These are phyloP conservation scores for Caranx melampygus DNA, from an alignment of 2,113 vertebrate species.

Conservation along the genomic window DNA sequence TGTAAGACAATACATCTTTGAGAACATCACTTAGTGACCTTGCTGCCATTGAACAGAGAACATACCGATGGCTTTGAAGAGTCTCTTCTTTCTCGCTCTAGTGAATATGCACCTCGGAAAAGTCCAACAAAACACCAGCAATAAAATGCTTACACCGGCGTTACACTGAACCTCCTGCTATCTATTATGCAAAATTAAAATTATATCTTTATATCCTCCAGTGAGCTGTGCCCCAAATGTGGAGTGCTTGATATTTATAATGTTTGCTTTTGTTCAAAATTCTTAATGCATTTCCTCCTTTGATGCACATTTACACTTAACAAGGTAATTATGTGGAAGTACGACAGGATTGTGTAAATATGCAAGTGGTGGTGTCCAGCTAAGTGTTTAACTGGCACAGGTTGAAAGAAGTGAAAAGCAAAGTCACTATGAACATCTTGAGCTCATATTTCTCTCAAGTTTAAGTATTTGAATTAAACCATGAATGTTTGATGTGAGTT, in stretches of 20 bases:
- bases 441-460: not conserved
- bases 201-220: slow-evolving; percentile 5
- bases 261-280: slow-evolving; percentile 27
- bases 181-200: slow-evolving; percentile 26
- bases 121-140: slow-evolving; percentile 6
- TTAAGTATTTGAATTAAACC: not conserved
- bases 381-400: not conserved
- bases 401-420: not conserved
- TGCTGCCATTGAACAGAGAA: not conserved
- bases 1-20: not conserved
- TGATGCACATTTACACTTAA: slow-evolving; percentile 23
- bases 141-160: not conserved
- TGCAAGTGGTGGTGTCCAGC: not conserved
- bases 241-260: slow-evolving; percentile 4
- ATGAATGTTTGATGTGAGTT: not conserved
- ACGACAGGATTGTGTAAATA: slow-evolving; percentile 20
- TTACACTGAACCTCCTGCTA: not conserved
- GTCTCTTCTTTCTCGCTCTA: not conserved
- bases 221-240: not conserved
- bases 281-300: slow-evolving; percentile 8
- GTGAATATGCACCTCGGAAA: not conserved
- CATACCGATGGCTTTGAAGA: not conserved
- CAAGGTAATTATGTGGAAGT: slow-evolving; percentile 19
- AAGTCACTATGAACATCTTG: not conserved
- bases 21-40: not conserved